A percentile compares a stretch with the other conserved stretches of the same genome.
Conservation (phyloP, 2,888 invertebrate species). For the Drosophila siamana region DNA sequence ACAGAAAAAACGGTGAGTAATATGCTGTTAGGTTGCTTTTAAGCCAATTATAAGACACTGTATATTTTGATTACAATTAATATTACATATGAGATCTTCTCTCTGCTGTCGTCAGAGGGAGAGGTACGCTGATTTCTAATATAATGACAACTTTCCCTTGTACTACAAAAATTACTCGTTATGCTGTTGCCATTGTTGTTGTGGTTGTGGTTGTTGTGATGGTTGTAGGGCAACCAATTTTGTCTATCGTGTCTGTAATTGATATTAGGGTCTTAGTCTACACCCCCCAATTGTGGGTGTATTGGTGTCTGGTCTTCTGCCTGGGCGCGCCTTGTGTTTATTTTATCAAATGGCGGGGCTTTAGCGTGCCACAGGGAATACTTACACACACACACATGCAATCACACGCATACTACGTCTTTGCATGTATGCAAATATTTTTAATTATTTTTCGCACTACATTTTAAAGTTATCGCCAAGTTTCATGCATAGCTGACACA, state of each 20-base stretch:
- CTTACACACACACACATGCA: slow-evolving; percentile 3
- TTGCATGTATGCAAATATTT: slow-evolving; percentile 7
- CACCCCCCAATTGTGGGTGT: slow-evolving; percentile 42
- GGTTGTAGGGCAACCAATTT: slow-evolving; percentile 28
- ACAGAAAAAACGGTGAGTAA: slow-evolving; percentile 71
- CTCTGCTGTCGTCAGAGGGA: slow-evolving; percentile 4
- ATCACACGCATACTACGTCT: not conserved
- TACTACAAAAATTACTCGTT: slow-evolving; percentile 33
- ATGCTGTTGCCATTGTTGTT: not conserved
- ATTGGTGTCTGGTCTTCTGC: slow-evolving; percentile 5
- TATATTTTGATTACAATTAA: slow-evolving; percentile 34
- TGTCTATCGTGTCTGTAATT: slow-evolving; percentile 24
- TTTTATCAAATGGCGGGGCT: slow-evolving; percentile 46
- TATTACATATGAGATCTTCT: slow-evolving; percentile 9
- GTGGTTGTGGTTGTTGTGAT: slow-evolving; percentile 20
- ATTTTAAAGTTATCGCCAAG: slow-evolving; percentile 16
- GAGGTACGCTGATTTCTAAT: slow-evolving; percentile 10
- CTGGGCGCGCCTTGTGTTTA: slow-evolving; percentile 42
- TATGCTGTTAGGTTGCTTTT: slow-evolving; percentile 45
- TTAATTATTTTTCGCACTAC: slow-evolving; percentile 18
- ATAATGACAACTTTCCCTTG: slow-evolving; percentile 58
- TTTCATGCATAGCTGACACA: slow-evolving; percentile 7
- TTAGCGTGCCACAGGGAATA: slow-evolving; percentile 40
- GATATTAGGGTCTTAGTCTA: slow-evolving; percentile 31
- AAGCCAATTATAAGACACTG: slow-evolving; percentile 60